Percentiles rank a stretch among this genome's conserved stretches.
Evolutionary conservation across 2,888 invertebrate genomes (phyloP).

Genomic region (Elegia similella): DNA sequence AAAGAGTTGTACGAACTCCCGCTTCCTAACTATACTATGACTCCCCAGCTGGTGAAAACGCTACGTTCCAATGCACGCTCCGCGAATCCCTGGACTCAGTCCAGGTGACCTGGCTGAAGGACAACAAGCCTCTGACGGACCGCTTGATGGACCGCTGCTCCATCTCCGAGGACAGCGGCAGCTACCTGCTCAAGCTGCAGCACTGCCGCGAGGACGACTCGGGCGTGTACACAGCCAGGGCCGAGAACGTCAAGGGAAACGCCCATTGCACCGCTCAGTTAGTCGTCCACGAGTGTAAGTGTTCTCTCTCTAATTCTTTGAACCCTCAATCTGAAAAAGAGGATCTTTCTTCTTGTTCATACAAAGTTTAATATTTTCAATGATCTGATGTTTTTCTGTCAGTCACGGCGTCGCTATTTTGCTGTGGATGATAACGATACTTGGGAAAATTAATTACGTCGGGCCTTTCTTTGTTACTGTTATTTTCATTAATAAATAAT

Average conservation of each 20-base stretch:
- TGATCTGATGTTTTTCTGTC: too few relatives aligned
- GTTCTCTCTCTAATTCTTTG: constrained; percentile 14
- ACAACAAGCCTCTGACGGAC: constrained; percentile 91
- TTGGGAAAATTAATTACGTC: too few relatives aligned
- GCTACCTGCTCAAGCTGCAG: constrained; percentile 87
- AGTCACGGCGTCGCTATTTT: too few relatives aligned
- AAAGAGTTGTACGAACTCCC: constrained; percentile 56
- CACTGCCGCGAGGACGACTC: constrained; percentile 90
- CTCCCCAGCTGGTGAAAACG: constrained; percentile 90
- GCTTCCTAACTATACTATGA: constrained; percentile 48
- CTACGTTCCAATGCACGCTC: constrained; percentile 89
- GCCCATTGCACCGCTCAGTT: constrained; percentile 93
- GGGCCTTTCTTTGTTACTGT: too few relatives aligned
- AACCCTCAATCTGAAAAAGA: neutral
- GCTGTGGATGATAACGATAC: too few relatives aligned
- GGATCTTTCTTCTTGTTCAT: neutral
- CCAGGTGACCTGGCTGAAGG: constrained; percentile 91
- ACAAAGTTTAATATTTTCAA: too few relatives aligned
- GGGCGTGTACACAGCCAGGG: constrained; percentile 95
- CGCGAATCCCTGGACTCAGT: constrained; percentile 82
- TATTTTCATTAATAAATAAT: too few relatives aligned
- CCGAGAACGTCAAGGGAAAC: constrained; percentile 90
- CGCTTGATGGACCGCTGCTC: constrained; percentile 87
- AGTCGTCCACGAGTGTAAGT: constrained; percentile 91
- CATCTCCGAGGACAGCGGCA: constrained; percentile 79